Percentiles rank a stretch among this genome's conserved stretches.
phyloP scores from a whole-genome alignment of 2,113 vertebrate species.

The Laterallus jamaicensis region DNA sequence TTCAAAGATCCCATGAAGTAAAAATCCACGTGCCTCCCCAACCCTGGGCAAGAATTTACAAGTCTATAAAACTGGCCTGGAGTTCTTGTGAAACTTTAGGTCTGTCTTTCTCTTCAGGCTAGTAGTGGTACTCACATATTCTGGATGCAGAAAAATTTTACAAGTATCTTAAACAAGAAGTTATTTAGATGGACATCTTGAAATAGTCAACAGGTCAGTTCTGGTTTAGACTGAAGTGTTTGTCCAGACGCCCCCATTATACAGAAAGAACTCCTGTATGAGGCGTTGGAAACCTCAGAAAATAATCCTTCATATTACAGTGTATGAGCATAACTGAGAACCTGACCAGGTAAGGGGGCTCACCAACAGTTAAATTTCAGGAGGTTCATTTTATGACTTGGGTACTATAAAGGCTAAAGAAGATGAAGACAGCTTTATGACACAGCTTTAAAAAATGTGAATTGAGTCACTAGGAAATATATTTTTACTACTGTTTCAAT shows the following conservation, averaged over 20 bases:
- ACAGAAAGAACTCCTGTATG: background rate
- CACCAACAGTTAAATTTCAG: background rate
- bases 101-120: background rate
- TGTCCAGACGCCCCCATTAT: background rate
- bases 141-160: background rate
- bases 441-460: background rate
- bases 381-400: background rate
- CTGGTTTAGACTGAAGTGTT: background rate
- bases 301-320: background rate
- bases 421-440: constrained; percentile 42
- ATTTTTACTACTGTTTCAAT: constrained; percentile 55
- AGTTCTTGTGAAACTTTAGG: background rate
- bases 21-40: background rate
- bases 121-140: background rate
- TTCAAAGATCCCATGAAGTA: background rate
- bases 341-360: background rate
- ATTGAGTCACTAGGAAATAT: constrained; percentile 25
- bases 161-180: background rate
- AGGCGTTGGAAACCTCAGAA: background rate
- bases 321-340: background rate
- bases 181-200: background rate
- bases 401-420: constrained; percentile 20
- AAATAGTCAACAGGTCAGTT: background rate
- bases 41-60: background rate
- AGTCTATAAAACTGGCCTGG: background rate